Evolutionary conservation across 2,888 invertebrate species (phyloP), one percentile per base, ranked within the genome.

Genomic region (Criorhina ranunculi): DNA sequence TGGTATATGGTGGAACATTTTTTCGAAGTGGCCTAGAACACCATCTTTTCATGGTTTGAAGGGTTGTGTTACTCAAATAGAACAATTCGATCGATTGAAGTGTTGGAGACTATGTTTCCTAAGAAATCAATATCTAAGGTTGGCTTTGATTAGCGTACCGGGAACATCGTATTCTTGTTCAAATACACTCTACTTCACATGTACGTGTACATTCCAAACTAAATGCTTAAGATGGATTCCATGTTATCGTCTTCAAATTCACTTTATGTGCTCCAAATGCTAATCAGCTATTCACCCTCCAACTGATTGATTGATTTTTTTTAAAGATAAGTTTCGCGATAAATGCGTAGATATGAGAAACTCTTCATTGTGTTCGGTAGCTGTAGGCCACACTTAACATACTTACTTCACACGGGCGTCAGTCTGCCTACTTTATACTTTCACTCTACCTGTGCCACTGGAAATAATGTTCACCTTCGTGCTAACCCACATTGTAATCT

Each of bases 401-500:
- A 19, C 67, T 11, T 17, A 15, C 8, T 35, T 17, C 12, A 8
- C n/a, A 11, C 44, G 60, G 11, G 15, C 7, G 17, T 60, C 15
- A 31, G 44, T 60, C 6, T 17, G n/a, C 31, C 29, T 12, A 2
- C 31, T 31, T 29, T 7, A 31, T 12, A 35, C 33, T 12, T 35
- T 49, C 19, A 19, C n/a, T 33, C 6, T 64, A 35, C 49, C 5
- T 40, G 9, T 51, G 40, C 44, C 37, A 69, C 46, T 35, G 12
- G 42, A 35, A 29, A 59, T 51, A 31, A 17, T 42, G 17, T 40
- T 62, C 31, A 51, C 37, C 17, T 51, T 15, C 19, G 11, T 42
- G 9, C 29, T 73, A 59, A 60, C 67, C 75, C 44, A 73, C 35
- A 53, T 62, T n/a, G 5, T 31, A 37, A 67, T 59, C 44, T 51